Evolutionary conservation across 1,140 invertebrate genomes (phyloP).

Genomic region (Centruroides vittatus): DNA sequence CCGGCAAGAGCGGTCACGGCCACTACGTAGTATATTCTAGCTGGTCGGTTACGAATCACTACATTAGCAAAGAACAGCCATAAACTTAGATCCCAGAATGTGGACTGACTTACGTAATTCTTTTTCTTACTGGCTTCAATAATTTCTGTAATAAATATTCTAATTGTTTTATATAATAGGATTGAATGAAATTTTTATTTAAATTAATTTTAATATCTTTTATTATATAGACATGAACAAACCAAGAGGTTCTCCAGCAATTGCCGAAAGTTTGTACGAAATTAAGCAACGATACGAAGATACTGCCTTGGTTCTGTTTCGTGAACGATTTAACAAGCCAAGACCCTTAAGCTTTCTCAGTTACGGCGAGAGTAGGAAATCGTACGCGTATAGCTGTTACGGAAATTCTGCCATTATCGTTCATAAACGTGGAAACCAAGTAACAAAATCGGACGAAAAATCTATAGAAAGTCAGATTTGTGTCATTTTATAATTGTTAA

Average conservation of each 20-base stretch:
- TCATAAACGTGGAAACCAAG: slow-evolving; percentile 16
- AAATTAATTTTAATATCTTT: no score
- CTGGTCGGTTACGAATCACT: no score
- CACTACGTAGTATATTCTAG: no score
- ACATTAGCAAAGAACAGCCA: no score
- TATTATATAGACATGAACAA: slow-evolving; percentile 19
- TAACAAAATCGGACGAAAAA: slow-evolving; percentile 21
- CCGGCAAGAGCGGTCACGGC: no score
- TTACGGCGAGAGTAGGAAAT: slow-evolving; percentile 30
- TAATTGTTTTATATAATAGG: no score
- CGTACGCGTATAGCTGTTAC: slow-evolving; percentile 30
- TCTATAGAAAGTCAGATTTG: slow-evolving; percentile 22
- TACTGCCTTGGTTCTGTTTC: slow-evolving; percentile 27
- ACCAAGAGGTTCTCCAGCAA: slow-evolving; percentile 3
- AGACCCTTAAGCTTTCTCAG: slow-evolving; percentile 20
- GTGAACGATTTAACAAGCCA: slow-evolving; percentile 20
- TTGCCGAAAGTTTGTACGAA: slow-evolving; percentile 16
- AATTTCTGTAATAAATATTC: no score
- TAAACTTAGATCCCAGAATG: no score
- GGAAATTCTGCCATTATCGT: slow-evolving; percentile 34
- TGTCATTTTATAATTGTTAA: slow-evolving; percentile 16
- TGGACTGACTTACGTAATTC: no score
- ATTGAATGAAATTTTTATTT: no score
- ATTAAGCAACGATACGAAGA: slow-evolving; percentile 32
- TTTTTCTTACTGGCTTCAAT: no score